These are phyloP conservation scores for Thinocorus orbignyianus DNA, from an alignment of 2,113 vertebrate genomes.

Conservation along the genomic window DNA sequence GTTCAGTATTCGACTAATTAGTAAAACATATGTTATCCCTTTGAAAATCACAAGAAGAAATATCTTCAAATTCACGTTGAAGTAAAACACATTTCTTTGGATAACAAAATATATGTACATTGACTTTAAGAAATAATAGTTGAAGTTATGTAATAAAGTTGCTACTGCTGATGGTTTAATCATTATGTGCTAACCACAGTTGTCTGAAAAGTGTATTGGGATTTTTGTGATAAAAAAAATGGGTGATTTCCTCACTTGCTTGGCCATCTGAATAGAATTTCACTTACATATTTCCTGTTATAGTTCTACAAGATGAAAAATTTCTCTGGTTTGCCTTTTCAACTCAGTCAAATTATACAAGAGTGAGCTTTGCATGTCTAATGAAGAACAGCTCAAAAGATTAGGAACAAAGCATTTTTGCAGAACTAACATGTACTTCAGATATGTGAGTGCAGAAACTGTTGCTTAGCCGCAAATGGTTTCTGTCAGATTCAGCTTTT, in stretches of 20 bases:
- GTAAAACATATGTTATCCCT: background rate
- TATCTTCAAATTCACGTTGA: background rate
- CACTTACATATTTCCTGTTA: background rate
- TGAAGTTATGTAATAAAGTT: background rate
- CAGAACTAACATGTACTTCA: slow-evolving; percentile 17
- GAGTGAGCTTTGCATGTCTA: slow-evolving; percentile 55
- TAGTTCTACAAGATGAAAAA: background rate
- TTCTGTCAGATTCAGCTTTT: slow-evolving; percentile 64
- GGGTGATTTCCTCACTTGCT: background rate
- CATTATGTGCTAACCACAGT: background rate
- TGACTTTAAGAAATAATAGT: background rate
- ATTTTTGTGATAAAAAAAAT: background rate
- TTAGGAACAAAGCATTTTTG: slow-evolving; percentile 62
- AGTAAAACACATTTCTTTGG: background rate
- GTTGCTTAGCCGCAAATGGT: slow-evolving; percentile 57
- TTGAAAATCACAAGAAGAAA: background rate
- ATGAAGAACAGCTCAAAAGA: slow-evolving; percentile 66
- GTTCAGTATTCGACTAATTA: background rate
- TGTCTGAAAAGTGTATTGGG: background rate
- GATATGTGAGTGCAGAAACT: slow-evolving; percentile 16
- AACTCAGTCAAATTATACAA: slow-evolving; percentile 47
- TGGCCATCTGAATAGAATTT: background rate
- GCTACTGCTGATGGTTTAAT: background rate
- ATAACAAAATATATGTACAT: background rate
- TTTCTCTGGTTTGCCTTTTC: slow-evolving; percentile 17